phyloP scores from a whole-genome alignment of 1,140 invertebrate species.

The Probaryconus sp. region DNA sequence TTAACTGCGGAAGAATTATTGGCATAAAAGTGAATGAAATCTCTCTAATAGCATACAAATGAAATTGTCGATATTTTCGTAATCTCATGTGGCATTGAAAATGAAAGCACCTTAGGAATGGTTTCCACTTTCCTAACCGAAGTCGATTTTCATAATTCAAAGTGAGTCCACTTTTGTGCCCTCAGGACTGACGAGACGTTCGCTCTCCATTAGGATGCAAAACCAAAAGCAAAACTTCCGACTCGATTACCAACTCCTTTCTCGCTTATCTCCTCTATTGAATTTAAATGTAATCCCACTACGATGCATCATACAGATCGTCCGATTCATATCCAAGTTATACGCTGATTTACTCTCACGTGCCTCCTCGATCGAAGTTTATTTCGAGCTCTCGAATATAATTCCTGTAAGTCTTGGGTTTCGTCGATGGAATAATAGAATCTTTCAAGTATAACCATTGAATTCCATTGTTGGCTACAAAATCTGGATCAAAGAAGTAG shows the following conservation, averaged over 20 bases:
- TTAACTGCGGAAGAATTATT: too few species aligned
- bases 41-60: too few species aligned
- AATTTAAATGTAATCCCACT: conserved; percentile 41
- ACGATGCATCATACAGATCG: conserved; percentile 23
- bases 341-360: conserved; percentile 6
- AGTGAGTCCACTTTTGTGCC: conserved; percentile 41
- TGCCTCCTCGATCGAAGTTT: conserved; percentile 21
- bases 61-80: too few species aligned
- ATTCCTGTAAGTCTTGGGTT: conserved; percentile 19
- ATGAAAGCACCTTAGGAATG: too few species aligned
- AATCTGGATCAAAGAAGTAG: too few species aligned
- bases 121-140: conserved; percentile 24
- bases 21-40: too few species aligned
- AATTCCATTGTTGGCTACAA: neutral
- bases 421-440: conserved; percentile 14
- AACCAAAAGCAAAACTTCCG: conserved; percentile 54
- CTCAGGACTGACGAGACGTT: conserved; percentile 29
- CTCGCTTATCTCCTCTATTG: conserved; percentile 45
- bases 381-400: conserved; percentile 30
- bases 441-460: conserved; percentile 5
- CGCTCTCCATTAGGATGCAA: conserved; percentile 45
- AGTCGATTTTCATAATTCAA: conserved; percentile 46
- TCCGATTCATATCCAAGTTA: conserved; percentile 25
- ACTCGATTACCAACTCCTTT: conserved; percentile 44
- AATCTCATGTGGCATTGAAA: too few species aligned